A percentile compares a stretch with the other conserved stretches of the same genome.
Conservation (phyloP, 2,888 invertebrate species). For the Stratiomys singularior region DNA sequence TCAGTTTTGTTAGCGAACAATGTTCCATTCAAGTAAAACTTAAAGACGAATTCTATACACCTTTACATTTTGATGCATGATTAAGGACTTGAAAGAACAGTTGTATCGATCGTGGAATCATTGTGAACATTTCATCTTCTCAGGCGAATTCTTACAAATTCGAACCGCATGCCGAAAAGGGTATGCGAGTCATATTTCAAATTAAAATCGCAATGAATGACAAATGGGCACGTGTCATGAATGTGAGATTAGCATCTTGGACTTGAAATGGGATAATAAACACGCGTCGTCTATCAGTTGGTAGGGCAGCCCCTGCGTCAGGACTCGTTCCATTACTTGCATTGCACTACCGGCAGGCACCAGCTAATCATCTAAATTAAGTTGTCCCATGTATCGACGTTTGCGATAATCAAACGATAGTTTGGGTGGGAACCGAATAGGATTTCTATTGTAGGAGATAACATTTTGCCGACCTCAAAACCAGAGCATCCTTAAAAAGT, state of each 20-base stretch:
- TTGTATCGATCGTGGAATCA: too few relatives aligned
- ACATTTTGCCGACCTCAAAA: slow-evolving; percentile 36
- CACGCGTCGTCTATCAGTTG: slow-evolving; percentile 49
- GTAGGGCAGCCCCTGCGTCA: slow-evolving; percentile 13
- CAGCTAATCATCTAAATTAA: slow-evolving; percentile 50
- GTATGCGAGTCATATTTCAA: slow-evolving; percentile 50
- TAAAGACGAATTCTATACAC: too few relatives aligned
- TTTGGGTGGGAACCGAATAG: not conserved
- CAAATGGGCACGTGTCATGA: slow-evolving; percentile 49
- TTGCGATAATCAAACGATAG: not conserved
- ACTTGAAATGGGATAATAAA: slow-evolving; percentile 47
- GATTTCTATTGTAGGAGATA: slow-evolving; percentile 26
- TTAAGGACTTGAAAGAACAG: too few relatives aligned
- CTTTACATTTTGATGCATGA: too few relatives aligned
- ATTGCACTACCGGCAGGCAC: slow-evolving; percentile 19
- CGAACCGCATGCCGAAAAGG: slow-evolving; percentile 7
- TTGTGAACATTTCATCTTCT: too few relatives aligned
- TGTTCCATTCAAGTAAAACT: too few relatives aligned
- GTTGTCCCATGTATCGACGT: slow-evolving; percentile 41
- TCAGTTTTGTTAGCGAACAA: too few relatives aligned
- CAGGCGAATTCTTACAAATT: not conserved
- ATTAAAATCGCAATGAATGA: slow-evolving; percentile 52
- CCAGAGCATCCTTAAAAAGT: slow-evolving; percentile 50
- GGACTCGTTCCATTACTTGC: not conserved
- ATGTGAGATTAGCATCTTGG: slow-evolving; percentile 47